A percentile compares a stretch with the other conserved stretches of the same genome.
phyloP scores from a whole-genome alignment of 2,113 vertebrate genomes.

The Pterocles orientalis region DNA sequence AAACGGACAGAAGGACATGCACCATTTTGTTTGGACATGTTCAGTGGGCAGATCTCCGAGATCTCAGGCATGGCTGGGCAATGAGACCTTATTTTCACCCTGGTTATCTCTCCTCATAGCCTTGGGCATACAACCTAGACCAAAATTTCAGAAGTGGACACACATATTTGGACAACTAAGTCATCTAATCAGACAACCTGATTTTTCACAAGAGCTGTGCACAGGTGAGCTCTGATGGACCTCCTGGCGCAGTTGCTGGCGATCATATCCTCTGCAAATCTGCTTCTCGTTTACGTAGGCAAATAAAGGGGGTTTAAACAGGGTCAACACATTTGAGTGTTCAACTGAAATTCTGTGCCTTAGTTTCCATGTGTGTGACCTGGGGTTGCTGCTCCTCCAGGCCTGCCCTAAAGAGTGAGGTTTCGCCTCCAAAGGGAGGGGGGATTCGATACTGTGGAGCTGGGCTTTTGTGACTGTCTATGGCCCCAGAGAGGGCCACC shows the following conservation, averaged over 20 bases:
- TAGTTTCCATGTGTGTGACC: not conserved
- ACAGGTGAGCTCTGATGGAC: accelerated
- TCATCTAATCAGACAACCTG: not conserved
- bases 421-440: not conserved
- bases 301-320: not conserved
- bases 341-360: not conserved
- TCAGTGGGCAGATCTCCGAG: not conserved
- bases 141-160: not conserved
- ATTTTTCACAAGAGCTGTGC: not conserved
- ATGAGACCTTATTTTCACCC: not conserved
- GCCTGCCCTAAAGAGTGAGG: not conserved
- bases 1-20: not conserved
- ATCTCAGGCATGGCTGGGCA: not conserved
- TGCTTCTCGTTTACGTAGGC: not conserved
- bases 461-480: not conserved
- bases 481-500: not conserved
- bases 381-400: not conserved
- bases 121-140: not conserved
- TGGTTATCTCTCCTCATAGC: not conserved
- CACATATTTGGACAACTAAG: not conserved
- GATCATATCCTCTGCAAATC: not conserved
- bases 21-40: not conserved
- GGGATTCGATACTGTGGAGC: not conserved
- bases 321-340: not conserved
- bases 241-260: not conserved